Conservation (phyloP, 2,797 vertebrate genomes). For the Toxotes lorentzi region DNA sequence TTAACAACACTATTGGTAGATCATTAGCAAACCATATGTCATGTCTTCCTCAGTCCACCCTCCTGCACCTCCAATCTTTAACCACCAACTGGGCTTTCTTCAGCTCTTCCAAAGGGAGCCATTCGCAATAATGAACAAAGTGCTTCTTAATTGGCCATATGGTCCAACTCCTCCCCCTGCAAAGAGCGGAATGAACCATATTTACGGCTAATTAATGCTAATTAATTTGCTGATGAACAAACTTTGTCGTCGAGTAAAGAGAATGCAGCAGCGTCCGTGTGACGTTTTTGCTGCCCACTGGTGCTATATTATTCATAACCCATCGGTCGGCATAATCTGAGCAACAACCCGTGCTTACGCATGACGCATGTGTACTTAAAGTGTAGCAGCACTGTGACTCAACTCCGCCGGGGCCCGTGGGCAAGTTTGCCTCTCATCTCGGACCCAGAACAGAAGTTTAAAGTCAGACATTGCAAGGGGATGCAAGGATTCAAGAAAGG, state of each 20-base stretch:
- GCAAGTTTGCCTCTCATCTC: conserved; percentile 58
- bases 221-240: conserved; percentile 55
- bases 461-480: conserved; percentile 41
- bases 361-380: conserved; percentile 70
- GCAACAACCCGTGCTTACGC: conserved; percentile 59
- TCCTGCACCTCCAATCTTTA: conserved; percentile 58
- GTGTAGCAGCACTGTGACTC: conserved; percentile 68
- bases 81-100: conserved; percentile 66
- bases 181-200: conserved; percentile 57
- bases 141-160: conserved; percentile 86
- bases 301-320: conserved; percentile 78
- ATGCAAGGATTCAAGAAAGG: conserved; percentile 19
- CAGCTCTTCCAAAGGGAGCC: conserved; percentile 73
- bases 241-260: conserved; percentile 46
- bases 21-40: conserved; percentile 81
- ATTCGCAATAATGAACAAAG: conserved; percentile 79
- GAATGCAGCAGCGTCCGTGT: conserved; percentile 17
- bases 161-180: conserved; percentile 69
- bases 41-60: conserved; percentile 37
- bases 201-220: conserved; percentile 70
- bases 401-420: conserved; percentile 44
- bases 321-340: conserved; percentile 52
- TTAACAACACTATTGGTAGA: conserved; percentile 60
- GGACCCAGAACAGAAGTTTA: conserved; percentile 51
- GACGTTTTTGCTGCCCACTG: conserved; percentile 45